phyloP scores from a whole-genome alignment of 2,113 vertebrate genomes.

The Oreotragus oreotragus region DNA sequence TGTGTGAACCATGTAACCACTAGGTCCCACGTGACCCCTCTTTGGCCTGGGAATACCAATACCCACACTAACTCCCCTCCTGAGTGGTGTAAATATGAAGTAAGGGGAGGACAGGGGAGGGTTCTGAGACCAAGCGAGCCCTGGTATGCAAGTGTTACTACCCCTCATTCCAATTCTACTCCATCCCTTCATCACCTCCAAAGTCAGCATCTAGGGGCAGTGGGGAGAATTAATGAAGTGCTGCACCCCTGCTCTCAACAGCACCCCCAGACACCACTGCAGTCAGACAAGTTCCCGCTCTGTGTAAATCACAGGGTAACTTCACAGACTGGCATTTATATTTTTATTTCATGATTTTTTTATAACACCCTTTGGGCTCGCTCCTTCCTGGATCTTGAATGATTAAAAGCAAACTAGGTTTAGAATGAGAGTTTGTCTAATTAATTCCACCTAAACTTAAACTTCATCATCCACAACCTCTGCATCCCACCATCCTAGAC shows the following conservation, averaged over 20 bases:
- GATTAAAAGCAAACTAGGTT: conserved; percentile 48
- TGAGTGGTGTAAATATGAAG: not conserved
- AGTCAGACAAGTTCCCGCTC: not conserved
- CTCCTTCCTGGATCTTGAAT: conserved; percentile 36
- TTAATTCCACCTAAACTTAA: conserved; percentile 46
- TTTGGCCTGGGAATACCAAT: not conserved
- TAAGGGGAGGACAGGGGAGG: not conserved
- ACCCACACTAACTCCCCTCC: not conserved
- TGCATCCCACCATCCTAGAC: not conserved
- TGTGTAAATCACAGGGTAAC: not conserved
- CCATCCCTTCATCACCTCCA: not conserved
- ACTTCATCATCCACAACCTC: not conserved
- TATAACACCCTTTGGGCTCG: not conserved
- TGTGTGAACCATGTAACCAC: not conserved
- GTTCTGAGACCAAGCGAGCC: rapidly evolving
- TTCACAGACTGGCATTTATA: conserved; percentile 15
- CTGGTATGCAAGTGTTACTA: not conserved
- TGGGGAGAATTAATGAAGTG: not conserved
- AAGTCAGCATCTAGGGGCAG: not conserved
- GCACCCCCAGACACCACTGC: not conserved
- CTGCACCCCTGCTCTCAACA: not conserved
- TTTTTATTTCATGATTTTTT: conserved; percentile 54
- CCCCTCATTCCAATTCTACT: not conserved
- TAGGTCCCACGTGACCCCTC: not conserved
- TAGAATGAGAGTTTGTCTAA: conserved; percentile 32